Conservation (phyloP, 2,888 invertebrate species). For the Nemoura dubitans region DNA sequence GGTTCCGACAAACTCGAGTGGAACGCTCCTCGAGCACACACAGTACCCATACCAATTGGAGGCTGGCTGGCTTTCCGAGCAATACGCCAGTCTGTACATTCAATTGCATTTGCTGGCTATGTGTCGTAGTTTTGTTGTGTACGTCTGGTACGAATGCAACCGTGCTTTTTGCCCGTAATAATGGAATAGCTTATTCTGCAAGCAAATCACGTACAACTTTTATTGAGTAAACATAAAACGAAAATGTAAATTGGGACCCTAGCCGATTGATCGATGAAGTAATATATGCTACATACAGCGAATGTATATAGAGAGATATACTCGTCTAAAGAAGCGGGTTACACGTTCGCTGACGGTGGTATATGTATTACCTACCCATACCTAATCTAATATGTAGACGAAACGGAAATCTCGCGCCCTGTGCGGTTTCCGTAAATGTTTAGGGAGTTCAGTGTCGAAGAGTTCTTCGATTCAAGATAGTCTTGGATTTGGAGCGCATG, state of each 20-base stretch:
- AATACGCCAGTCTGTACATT: neutral
- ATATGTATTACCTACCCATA: no score
- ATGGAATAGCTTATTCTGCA: neutral
- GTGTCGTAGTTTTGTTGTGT: neutral
- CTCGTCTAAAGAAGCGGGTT: no score
- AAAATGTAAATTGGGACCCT: neutral
- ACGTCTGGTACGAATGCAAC: neutral
- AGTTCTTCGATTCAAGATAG: no score
- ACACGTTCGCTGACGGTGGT: no score
- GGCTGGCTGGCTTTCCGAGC: neutral
- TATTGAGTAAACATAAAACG: slow-evolving; percentile 3
- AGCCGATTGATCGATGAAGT: neutral
- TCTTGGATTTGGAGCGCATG: no score
- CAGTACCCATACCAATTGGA: no score
- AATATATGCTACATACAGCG: neutral
- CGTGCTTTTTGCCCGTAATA: neutral
- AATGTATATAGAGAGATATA: no score
- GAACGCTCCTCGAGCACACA: neutral
- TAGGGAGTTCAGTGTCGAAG: no score
- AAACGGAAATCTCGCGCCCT: no score
- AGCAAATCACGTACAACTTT: neutral
- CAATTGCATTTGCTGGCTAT: neutral
- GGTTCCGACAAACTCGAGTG: neutral
- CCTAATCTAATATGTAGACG: no score
- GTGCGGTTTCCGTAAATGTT: no score